A percentile compares a stretch with the other conserved stretches of the same genome.
Conservation (phyloP, 2,797 vertebrate species). For the Ispidina lecontei region DNA sequence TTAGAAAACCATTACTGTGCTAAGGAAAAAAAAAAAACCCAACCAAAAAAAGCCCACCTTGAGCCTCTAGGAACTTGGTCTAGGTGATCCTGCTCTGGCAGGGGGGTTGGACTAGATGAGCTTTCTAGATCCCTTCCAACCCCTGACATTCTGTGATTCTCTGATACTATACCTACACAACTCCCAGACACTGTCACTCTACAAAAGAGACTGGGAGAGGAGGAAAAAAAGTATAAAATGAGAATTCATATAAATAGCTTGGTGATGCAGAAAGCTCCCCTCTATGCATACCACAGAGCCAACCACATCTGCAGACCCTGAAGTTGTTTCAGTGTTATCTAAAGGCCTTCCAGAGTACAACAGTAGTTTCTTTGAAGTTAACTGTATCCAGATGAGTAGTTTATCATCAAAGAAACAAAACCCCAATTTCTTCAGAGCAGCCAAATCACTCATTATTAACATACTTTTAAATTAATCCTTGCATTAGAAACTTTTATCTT, state of each 20-base stretch:
- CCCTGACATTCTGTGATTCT: too few relatives aligned
- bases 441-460: conserved; percentile 53
- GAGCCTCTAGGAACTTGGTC: neutral
- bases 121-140: too few relatives aligned
- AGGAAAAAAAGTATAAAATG: neutral
- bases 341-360: neutral
- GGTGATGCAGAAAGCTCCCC: neutral
- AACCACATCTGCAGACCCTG: neutral
- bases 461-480: conserved; percentile 90
- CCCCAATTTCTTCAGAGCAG: neutral
- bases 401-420: conserved; percentile 45
- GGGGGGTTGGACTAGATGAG: too few relatives aligned
- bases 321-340: conserved; percentile 34
- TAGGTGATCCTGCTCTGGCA: too few relatives aligned
- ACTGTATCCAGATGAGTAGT: neutral
- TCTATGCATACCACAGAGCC: neutral
- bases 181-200: neutral
- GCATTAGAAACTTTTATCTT: conserved; percentile 91
- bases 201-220: neutral
- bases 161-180: neutral
- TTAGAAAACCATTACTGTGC: neutral
- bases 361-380: conserved; percentile 32
- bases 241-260: neutral
- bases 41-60: neutral
- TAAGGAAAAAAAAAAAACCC: neutral